Evolutionary conservation across 2,113 vertebrate genomes (phyloP), one percentile per base, ranked within the genome.

Genomic region (Cygnus buccinator): DNA sequence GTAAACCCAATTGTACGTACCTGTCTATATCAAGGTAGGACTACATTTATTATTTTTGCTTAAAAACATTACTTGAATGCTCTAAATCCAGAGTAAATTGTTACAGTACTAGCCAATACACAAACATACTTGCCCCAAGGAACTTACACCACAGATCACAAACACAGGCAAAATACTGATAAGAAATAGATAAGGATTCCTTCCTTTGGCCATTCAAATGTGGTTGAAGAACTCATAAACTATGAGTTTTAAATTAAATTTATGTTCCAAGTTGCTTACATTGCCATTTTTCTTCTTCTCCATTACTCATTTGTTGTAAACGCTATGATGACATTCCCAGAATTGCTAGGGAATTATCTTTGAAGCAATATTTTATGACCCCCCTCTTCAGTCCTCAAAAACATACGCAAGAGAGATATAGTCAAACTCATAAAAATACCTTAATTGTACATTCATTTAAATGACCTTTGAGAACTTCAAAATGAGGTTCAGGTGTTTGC

Each of bases 61-160:
- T 91, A 79, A 96, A 94, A 87, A 87, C 74, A 72, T 95, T 95
- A 91, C 18, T 70, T 84, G 92, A 95, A 94, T 82, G 54, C 39
- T 91, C 61, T 87, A 92, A 96, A 97, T 82, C 70, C 70, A 96
- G 91, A 95, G 87, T 94, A 92, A 95, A 96, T 96, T 94, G 91
- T 87, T 94, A 44, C 78, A 89, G 84, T 94, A 33, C 57, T 91
- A 96, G 17, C 39, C 11, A 11, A 41, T 41, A 41, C 26, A 91
- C 89, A 95, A 97, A 96, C 89, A 96, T 94, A 65, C 73, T 73
- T 96, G 84, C 84, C 87, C 52, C 84, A 87, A 94, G 57, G 74
- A 94, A 89, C 77, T 95, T 94, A 93, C 66, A 91, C 3, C 7
- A 79, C 18, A 95, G 81, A 96, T 94, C 70, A 95, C 73, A 95